These are phyloP conservation scores for Craterocephalus amniculus DNA, from an alignment of 2,797 vertebrate species.

Conservation along the genomic window DNA sequence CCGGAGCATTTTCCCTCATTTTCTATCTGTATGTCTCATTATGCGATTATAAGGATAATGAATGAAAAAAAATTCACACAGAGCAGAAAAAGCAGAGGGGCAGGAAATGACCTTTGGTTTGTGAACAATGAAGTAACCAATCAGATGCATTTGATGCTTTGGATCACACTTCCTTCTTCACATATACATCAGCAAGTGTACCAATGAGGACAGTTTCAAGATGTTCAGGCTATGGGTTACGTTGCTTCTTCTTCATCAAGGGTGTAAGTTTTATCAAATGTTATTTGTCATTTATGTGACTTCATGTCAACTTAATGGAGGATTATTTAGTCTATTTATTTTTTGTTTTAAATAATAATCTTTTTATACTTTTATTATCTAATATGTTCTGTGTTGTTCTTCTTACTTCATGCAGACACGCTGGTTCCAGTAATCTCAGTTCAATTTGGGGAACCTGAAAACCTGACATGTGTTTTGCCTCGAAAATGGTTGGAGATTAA, in stretches of 20 bases:
- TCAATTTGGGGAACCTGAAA: conserved; percentile 14
- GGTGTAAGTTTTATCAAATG: conserved; percentile 12
- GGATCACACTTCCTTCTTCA: background rate
- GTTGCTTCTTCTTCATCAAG: conserved; percentile 14
- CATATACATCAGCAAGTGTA: background rate
- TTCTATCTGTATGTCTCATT: no score
- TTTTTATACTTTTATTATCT: no score
- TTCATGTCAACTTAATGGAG: no score
- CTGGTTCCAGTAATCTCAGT: background rate
- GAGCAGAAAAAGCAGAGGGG: background rate
- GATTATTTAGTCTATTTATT: background rate
- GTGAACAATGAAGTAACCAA: conserved; percentile 9
- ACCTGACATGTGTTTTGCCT: background rate
- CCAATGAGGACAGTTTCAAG: conserved; percentile 1
- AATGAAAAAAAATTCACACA: background rate
- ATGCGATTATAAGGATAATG: no score
- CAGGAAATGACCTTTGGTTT: conserved; percentile 26
- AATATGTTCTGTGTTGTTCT: background rate
- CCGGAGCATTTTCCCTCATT: no score
- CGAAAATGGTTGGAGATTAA: fast-evolving
- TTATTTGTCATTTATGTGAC: background rate
- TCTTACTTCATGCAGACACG: background rate
- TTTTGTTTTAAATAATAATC: background rate
- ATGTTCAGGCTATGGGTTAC: conserved; percentile 38
- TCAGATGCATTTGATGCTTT: conserved; percentile 18